Percentiles rank a stretch among this genome's conserved stretches.
phyloP scores from a whole-genome alignment of 2,888 invertebrate genomes.

The Amorpha juglandis region DNA sequence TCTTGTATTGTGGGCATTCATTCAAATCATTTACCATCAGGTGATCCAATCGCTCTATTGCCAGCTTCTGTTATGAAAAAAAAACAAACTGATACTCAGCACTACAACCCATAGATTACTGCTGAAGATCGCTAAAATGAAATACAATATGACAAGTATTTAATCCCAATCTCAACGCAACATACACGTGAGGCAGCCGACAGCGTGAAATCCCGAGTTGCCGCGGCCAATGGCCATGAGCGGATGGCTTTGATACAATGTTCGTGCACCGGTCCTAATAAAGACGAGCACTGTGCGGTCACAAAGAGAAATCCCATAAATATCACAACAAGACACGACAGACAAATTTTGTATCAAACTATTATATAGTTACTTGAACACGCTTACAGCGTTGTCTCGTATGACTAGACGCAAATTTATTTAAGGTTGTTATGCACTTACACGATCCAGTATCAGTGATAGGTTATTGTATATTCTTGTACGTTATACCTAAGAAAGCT shows the following conservation, averaged over 20 bases:
- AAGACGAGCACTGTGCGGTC: slow-evolving; percentile 39
- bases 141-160: neutral
- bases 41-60: too few relatives aligned
- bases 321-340: slow-evolving; percentile 41
- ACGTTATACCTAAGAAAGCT: too few relatives aligned
- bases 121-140: neutral
- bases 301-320: slow-evolving; percentile 59
- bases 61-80: too few relatives aligned
- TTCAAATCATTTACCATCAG: too few relatives aligned
- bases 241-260: slow-evolving; percentile 49
- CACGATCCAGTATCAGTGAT: too few relatives aligned
- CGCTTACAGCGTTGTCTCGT: neutral
- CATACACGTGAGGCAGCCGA: neutral
- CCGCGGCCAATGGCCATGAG: slow-evolving; percentile 27
- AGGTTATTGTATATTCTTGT: too few relatives aligned
- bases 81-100: too few relatives aligned
- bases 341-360: neutral
- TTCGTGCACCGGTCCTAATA: slow-evolving; percentile 51
- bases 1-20: too few relatives aligned
- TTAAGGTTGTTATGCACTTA: too few relatives aligned
- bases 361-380: neutral
- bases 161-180: neutral
- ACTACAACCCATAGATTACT: too few relatives aligned
- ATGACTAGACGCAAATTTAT: neutral
- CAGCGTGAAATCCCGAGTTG: slow-evolving; percentile 8